Percentiles rank a stretch among this genome's conserved stretches.
Evolutionary conservation across 2,113 vertebrate genomes (phyloP).

Genomic region (Sciurus niger): DNA sequence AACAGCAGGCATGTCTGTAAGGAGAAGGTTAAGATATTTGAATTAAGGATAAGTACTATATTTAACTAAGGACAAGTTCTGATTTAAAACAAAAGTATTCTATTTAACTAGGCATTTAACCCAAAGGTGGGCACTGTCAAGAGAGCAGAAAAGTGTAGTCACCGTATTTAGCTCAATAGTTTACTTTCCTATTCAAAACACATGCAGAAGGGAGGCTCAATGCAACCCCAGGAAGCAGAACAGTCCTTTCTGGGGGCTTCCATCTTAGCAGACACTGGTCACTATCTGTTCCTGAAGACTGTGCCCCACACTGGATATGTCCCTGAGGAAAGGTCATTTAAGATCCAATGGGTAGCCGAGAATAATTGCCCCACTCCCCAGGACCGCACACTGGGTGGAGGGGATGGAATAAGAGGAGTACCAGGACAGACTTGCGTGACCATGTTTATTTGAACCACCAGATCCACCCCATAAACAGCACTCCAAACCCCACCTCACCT

Average conservation of each 20-base stretch:
- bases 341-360: neutral
- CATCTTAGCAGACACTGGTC: neutral
- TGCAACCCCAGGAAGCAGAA: neutral
- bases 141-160: neutral
- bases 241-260: neutral
- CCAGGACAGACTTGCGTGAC: neutral
- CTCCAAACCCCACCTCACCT: neutral
- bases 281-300: neutral
- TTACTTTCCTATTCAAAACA: too few species aligned
- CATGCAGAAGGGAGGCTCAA: neutral
- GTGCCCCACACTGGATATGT: neutral
- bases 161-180: neutral
- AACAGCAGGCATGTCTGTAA: neutral
- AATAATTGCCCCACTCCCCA: neutral
- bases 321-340: neutral
- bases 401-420: neutral
- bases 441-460: constrained; percentile 67
- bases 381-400: accelerated
- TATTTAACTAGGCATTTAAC: neutral
- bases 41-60: neutral
- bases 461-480: neutral
- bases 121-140: neutral
- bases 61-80: neutral
- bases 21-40: accelerated
- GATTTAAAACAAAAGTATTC: neutral